Evolutionary conservation across 2,888 invertebrate species (phyloP).

Genomic region (Ametastegia equiseti): DNA sequence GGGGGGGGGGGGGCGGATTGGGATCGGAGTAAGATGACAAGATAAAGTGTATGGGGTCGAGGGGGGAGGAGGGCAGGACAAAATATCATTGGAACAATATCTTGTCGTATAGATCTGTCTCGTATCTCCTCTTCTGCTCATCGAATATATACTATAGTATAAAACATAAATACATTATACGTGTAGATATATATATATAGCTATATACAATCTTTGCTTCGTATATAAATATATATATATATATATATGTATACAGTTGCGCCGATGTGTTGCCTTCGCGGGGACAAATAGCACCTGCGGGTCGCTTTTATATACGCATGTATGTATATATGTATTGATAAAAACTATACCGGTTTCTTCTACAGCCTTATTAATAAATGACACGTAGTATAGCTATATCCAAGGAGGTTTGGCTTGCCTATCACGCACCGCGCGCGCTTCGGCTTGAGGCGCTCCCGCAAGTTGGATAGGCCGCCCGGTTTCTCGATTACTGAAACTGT

Average conservation of each 20-base stretch:
- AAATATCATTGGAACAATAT: conserved; percentile 40
- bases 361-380: conserved; percentile 70
- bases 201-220: conserved; percentile 49
- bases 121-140: neutral
- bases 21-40: too few relatives aligned
- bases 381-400: conserved; percentile 57
- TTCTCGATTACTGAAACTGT: conserved; percentile 60
- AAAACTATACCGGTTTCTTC: conserved; percentile 65
- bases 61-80: neutral
- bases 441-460: conserved; percentile 49
- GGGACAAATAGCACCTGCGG: conserved; percentile 55
- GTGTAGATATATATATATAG: conserved; percentile 58
- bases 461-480: conserved; percentile 58
- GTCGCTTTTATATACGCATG: conserved; percentile 53
- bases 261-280: conserved; percentile 22
- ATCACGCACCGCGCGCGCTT: conserved; percentile 41
- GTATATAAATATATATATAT: conserved; percentile 41
- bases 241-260: conserved; percentile 30
- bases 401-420: conserved; percentile 65
- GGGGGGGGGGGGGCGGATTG: neutral
- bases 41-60: too few relatives aligned
- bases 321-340: conserved; percentile 56
- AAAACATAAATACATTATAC: conserved; percentile 33
- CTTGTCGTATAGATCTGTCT: neutral
- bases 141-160: neutral